Evolutionary conservation across 2,888 invertebrate species (phyloP).

Genomic region (Drosophila subquinaria): DNA sequence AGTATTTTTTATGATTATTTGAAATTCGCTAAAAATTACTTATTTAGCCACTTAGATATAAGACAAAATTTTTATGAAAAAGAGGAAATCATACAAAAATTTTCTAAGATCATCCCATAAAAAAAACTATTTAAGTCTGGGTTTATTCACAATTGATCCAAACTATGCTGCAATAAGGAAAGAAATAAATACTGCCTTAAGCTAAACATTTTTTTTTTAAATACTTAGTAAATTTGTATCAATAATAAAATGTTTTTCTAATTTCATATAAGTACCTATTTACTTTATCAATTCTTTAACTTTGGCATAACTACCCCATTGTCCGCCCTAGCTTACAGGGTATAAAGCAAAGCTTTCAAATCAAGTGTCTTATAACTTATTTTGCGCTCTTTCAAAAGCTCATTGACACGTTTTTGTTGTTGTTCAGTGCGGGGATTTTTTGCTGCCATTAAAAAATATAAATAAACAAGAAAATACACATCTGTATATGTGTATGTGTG

Average conservation of each 20-base stretch:
- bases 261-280: neutral
- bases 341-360: constrained; percentile 29
- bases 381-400: constrained; percentile 13
- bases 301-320: neutral
- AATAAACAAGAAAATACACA: constrained; percentile 35
- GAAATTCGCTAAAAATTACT: too few species aligned
- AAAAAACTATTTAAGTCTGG: too few species aligned
- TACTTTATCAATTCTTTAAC: neutral
- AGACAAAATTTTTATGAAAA: too few species aligned
- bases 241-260: neutral
- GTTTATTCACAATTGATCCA: too few species aligned
- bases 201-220: too few species aligned
- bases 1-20: too few species aligned
- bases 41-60: too few species aligned
- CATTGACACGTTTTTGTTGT: constrained; percentile 35
- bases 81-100: too few species aligned
- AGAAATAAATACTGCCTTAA: too few species aligned
- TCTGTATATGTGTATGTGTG: neutral
- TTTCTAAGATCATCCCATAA: too few species aligned
- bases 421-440: constrained; percentile 56
- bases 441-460: constrained; percentile 24
- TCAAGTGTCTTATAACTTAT: constrained; percentile 16
- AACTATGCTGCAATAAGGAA: too few species aligned
- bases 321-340: neutral
- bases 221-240: neutral